Evolutionary conservation across 2,113 vertebrate genomes (phyloP).

Genomic region (Dendropsophus ebraccatus): DNA sequence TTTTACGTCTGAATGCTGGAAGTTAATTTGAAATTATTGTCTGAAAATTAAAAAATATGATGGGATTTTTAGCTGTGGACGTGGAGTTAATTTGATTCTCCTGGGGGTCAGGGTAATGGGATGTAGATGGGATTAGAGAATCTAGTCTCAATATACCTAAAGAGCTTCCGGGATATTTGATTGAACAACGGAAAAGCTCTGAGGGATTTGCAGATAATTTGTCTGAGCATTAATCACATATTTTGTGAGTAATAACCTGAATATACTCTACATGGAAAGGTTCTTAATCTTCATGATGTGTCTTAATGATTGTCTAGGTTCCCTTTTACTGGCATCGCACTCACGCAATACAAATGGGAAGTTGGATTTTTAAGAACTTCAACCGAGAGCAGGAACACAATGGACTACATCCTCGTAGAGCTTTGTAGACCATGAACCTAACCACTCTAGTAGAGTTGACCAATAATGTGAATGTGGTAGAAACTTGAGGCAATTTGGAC

Average conservation of each 20-base stretch:
- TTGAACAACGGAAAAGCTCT: not conserved
- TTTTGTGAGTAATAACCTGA: conserved; percentile 16
- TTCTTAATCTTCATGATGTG: conserved; percentile 15
- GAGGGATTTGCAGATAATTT: not conserved
- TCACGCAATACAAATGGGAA: not conserved
- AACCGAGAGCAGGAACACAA: not conserved
- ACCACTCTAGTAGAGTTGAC: not conserved
- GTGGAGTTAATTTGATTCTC: not conserved
- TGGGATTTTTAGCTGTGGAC: not conserved
- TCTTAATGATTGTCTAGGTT: not conserved
- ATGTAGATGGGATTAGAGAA: not conserved
- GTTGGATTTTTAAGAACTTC: not conserved
- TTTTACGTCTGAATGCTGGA: conserved; percentile 61
- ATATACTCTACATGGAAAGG: not conserved
- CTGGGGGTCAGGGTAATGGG: not conserved
- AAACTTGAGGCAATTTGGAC: not conserved
- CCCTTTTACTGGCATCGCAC: not conserved
- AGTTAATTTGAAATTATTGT: conserved; percentile 63
- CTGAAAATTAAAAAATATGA: conserved; percentile 47
- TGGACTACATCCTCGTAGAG: not conserved
- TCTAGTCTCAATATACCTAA: not conserved
- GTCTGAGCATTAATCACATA: not conserved
- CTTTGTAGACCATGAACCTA: not conserved
- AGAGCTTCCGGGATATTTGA: not conserved
- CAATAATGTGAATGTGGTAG: not conserved